Percentiles rank a stretch among this genome's conserved stretches.
Conservation (phyloP, 2,797 vertebrate genomes). For the Pseudochirops corinnae region DNA sequence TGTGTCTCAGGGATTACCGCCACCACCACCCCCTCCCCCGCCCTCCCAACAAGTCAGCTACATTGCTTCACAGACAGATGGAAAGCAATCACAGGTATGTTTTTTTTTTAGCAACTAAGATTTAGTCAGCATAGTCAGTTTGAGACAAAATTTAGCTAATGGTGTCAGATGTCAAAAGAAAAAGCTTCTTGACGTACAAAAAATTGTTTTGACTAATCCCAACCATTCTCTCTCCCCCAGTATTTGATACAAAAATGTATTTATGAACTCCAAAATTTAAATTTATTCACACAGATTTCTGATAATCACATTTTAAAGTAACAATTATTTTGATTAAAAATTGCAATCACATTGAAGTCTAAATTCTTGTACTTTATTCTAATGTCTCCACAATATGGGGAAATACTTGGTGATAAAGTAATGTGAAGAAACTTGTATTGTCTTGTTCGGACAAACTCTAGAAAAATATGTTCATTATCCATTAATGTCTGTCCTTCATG, state of each 20-base stretch:
- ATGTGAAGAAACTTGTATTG: slow-evolving; percentile 2
- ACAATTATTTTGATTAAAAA: slow-evolving; percentile 16
- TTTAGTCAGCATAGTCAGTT: slow-evolving; percentile 25
- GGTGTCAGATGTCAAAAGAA: slow-evolving; percentile 4
- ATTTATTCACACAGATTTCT: not conserved
- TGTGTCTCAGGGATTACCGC: slow-evolving; percentile 93
- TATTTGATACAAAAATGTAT: slow-evolving; percentile 36
- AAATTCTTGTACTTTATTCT: slow-evolving; percentile 9
- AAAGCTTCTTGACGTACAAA: slow-evolving; percentile 38
- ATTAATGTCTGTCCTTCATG: slow-evolving; percentile 26
- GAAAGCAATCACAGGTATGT: slow-evolving; percentile 91
- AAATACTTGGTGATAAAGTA: slow-evolving; percentile 5
- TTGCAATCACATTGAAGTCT: not conserved
- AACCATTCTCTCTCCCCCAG: slow-evolving; percentile 22
- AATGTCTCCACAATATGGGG: not conserved
- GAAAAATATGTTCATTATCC: slow-evolving; percentile 44
- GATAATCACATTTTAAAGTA: slow-evolving; percentile 22
- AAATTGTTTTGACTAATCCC: slow-evolving; percentile 24
- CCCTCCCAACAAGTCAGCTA: slow-evolving; percentile 93
- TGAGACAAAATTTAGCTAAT: not conserved
- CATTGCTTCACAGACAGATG: slow-evolving; percentile 89
- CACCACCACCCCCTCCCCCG: slow-evolving; percentile 96
- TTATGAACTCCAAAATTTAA: not conserved
- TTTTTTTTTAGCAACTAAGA: slow-evolving; percentile 63
- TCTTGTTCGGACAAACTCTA: slow-evolving; percentile 6